Conservation (phyloP, 2,797 vertebrate genomes). For the Syngnathus acus region DNA sequence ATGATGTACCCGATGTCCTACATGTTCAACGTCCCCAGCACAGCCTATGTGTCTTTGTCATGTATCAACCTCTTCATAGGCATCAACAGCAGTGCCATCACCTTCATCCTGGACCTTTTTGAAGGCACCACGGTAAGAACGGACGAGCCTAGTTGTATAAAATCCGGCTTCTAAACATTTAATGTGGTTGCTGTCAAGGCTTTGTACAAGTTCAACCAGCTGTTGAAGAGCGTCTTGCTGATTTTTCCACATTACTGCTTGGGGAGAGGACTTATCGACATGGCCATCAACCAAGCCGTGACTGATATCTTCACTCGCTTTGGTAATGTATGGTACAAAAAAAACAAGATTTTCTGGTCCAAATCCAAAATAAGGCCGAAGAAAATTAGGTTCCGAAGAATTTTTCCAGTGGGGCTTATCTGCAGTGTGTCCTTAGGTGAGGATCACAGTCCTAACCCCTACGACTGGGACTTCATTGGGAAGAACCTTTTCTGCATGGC, state of each 20-base stretch:
- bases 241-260: conserved; percentile 92
- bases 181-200: conserved; percentile 57
- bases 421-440: conserved; percentile 68
- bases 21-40: conserved; percentile 86
- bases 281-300: conserved; percentile 90
- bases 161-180: background rate
- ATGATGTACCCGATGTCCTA: conserved; percentile 94
- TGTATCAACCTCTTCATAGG: conserved; percentile 93
- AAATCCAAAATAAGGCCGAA: too few species aligned
- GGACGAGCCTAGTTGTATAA: background rate
- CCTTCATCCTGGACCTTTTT: conserved; percentile 89
- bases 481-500: conserved; percentile 85
- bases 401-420: background rate
- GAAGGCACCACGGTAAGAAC: conserved; percentile 76
- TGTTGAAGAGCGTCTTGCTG: conserved; percentile 78
- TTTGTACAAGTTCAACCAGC: conserved; percentile 79
- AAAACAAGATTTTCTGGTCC: background rate
- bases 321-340: conserved; percentile 64
- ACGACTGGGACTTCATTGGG: conserved; percentile 85
- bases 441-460: conserved; percentile 76
- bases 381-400: too few species aligned
- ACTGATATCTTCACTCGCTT: conserved; percentile 84
- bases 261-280: conserved; percentile 88
- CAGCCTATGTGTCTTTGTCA: conserved; percentile 87
- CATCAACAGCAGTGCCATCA: conserved; percentile 89